Percentiles rank a stretch among this genome's conserved stretches.
Evolutionary conservation across 1,140 invertebrate species (phyloP).

Genomic region (Caenorhabditis latens): DNA sequence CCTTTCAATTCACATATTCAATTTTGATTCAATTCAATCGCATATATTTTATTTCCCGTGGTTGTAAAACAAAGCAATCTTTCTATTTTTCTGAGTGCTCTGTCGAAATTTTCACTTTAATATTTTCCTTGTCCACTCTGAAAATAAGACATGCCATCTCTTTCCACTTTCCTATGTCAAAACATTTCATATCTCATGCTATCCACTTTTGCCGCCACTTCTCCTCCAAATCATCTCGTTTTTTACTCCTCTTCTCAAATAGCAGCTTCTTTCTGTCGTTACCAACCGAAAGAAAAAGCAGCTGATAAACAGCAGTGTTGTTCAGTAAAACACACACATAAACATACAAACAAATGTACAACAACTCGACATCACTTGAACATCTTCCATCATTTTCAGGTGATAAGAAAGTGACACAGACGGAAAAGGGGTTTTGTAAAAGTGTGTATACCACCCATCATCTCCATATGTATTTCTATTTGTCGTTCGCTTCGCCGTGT

Average conservation of each 20-base stretch:
- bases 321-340: background rate
- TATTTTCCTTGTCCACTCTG: background rate
- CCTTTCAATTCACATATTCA: background rate
- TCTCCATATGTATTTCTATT: slow-evolving; percentile 42
- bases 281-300: background rate
- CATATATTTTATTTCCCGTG: too few species aligned
- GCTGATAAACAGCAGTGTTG: slow-evolving; percentile 24
- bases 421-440: background rate
- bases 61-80: too few species aligned
- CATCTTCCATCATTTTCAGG: background rate
- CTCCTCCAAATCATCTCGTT: background rate
- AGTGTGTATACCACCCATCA: background rate
- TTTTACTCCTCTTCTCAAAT: background rate
- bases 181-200: background rate
- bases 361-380: slow-evolving; percentile 8
- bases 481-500: slow-evolving; percentile 31
- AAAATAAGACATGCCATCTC: background rate
- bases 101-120: background rate
- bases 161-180: background rate
- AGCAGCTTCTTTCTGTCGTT: slow-evolving; percentile 10
- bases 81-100: background rate
- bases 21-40: background rate
- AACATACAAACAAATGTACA: slow-evolving; percentile 13
- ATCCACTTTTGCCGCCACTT: background rate
- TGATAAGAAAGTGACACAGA: background rate